Evolutionary conservation across 1,140 invertebrate species (phyloP), one percentile per base, ranked within the genome.

Genomic region (Thaumatotibia leucotreta): DNA sequence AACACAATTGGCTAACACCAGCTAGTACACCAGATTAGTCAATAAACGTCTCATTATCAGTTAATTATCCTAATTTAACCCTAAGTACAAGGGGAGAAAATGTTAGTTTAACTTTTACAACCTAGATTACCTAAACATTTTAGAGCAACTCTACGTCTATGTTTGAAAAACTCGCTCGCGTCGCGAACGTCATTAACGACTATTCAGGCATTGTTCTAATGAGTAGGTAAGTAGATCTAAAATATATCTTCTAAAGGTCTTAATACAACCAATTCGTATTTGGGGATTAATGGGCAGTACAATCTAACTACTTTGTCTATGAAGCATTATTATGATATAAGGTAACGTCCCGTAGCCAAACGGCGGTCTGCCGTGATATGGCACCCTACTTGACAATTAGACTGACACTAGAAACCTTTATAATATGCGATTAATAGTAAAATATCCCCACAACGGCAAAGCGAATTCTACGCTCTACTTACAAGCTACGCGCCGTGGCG

Each of bases 1-100:
- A n/a, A 73, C 64, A 69, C 73, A 72, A 66, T 14, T 27, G 64
- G 61, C 73, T 76, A 74, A 62, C 64, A 72, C 71, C 27, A 24
- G 52, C 24, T 6, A 8, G 27, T 24, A 58, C 14, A 58, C 24
- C 52, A 10, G 24, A 14, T 27, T 27, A 58, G 52, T 27, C 24
- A 29, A 54, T 5, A 27, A 17, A 66, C 32, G 58, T 70, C 64
- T 73, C 68, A 20, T 35, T 70, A 35, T 75, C 32, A 69, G 69
- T 79, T 82, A 88, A 71, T 79, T 82, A 88, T 22, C 2, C 75
- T 83, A 83, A 58, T 61, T 63, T 85, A 76, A 80, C 49, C 70
- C 83, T 86, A 88, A 83, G 77, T 87, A 87, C 79, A 86, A 84
- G 83, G 61, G 77, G 84, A 82, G 82, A 86, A 81, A 84, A 74